Evolutionary conservation across 2,888 invertebrate genomes (phyloP).

Genomic region (Papilio demoleus): DNA sequence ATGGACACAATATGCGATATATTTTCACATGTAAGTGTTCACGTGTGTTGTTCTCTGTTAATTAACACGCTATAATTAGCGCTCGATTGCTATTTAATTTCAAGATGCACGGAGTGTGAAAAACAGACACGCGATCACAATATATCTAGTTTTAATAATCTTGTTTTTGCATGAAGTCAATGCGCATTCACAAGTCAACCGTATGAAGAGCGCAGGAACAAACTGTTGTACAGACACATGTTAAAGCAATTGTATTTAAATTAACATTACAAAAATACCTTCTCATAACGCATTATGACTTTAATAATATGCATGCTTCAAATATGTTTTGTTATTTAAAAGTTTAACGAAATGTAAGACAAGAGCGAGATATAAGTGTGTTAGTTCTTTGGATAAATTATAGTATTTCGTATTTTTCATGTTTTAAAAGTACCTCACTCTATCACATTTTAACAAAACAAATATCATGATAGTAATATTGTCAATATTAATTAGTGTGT

Average conservation of each 20-base stretch:
- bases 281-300: slow-evolving; percentile 12
- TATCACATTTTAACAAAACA: too few species aligned
- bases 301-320: slow-evolving; percentile 22
- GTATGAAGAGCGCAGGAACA: slow-evolving; percentile 3
- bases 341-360: background rate
- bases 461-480: too few species aligned
- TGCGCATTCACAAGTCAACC: slow-evolving; percentile 13
- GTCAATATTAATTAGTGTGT: background rate
- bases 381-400: background rate
- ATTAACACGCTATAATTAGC: slow-evolving; percentile 41
- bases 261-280: slow-evolving; percentile 12
- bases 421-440: too few species aligned
- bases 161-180: slow-evolving; percentile 16
- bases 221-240: slow-evolving; percentile 13
- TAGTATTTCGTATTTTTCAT: too few species aligned
- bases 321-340: slow-evolving; percentile 26
- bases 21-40: slow-evolving; percentile 25
- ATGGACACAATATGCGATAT: slow-evolving; percentile 27
- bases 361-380: background rate
- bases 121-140: slow-evolving; percentile 45
- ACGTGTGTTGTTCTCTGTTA: slow-evolving; percentile 32
- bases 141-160: slow-evolving; percentile 26
- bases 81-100: slow-evolving; percentile 45
- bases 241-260: slow-evolving; percentile 26
- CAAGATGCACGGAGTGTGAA: slow-evolving; percentile 44